Evolutionary conservation across 2,888 invertebrate genomes (phyloP), one percentile per base, ranked within the genome.

Genomic region (Laothoe populi): DNA sequence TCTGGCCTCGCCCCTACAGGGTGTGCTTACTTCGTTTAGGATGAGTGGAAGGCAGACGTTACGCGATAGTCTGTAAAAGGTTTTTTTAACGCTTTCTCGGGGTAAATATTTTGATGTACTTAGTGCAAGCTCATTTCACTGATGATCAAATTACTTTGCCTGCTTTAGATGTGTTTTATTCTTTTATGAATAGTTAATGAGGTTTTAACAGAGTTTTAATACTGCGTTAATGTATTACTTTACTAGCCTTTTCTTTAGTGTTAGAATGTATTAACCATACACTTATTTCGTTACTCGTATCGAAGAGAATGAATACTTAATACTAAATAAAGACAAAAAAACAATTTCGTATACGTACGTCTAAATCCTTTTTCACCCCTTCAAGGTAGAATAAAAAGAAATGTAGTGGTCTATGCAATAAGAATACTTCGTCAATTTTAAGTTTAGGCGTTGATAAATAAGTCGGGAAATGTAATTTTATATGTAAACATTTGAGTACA

Each of bases 1-100:
- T 63, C 63, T 48, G 70, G 65, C 65, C 70, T 67, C 65, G 63
- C 69, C 63, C 42, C 70, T 63, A 78, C 74, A 75, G 76, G 77
- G 73, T 53, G 53, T 11, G 53, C 53, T 53, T 53, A 72, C 74
- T 77, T 74, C 77, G 75, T 75, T 77, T 79, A 78, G 80, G 84
- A 81, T 80, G 84, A 83, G 82, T 78, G 81, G 77, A 38, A 57
- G 57, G 46, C 62, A 58, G 62, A 58, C 59, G 45, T 59, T 59
- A 59, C 44, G 26, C 45, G 45, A 45, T 59, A 53, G 31, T 53
- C 53, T 53, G 59, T 81, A 79, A 81, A 78, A 78, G 74, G 71
- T 76, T 81, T 78, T n/a, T 75, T 74, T 74, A 75, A 72, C 74
- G 72, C 72, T 71, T 74, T 71, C 45, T 44, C 49, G 45, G 35